Evolutionary conservation across 2,113 vertebrate species (phyloP).

Genomic region (Amazona vittata): DNA sequence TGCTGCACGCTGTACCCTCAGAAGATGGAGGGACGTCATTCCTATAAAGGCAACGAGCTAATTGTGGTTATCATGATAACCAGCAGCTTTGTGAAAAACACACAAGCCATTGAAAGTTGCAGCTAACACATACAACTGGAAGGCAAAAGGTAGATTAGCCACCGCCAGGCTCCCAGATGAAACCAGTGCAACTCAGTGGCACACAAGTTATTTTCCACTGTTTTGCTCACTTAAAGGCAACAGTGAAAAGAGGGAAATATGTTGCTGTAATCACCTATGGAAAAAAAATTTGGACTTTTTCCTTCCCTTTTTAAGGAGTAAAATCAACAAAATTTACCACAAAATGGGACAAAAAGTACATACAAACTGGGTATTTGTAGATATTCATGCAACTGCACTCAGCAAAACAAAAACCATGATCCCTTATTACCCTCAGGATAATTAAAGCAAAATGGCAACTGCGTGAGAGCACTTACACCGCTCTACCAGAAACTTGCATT

Average conservation of each 20-base stretch:
- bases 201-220: background rate
- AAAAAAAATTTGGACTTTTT: background rate
- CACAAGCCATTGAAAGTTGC: background rate
- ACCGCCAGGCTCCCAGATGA: background rate
- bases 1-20: too few relatives aligned
- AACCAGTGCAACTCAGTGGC: background rate
- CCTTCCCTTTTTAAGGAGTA: background rate
- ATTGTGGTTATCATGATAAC: background rate
- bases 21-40: background rate
- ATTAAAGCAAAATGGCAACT: background rate
- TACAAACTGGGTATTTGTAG: background rate
- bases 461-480: background rate
- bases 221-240: background rate
- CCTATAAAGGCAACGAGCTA: background rate
- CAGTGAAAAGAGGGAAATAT: background rate
- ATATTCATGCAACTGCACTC: background rate
- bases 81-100: background rate
- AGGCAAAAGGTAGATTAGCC: background rate
- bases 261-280: background rate
- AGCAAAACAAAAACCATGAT: background rate
- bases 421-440: background rate
- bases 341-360: background rate
- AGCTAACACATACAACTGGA: accelerated
- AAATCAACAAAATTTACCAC: background rate
- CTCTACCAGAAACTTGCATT: background rate